Evolutionary conservation across 92 coral and sea anemone species (phyloP), one percentile per base, ranked within the genome.

Genomic region (Micromussa lordhowensis): DNA sequence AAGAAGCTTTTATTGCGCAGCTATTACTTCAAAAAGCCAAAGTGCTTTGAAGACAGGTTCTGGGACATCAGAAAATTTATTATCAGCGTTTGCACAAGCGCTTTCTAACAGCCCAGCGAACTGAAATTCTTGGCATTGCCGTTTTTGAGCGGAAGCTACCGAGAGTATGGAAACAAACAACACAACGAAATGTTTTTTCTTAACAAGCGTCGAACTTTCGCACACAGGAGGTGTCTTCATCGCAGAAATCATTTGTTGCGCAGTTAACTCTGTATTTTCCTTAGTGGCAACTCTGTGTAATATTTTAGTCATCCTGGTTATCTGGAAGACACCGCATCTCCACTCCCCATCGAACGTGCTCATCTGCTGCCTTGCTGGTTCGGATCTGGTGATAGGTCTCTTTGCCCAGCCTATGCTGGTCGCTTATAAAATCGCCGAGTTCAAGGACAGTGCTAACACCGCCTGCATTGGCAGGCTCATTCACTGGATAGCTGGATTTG

Each of bases 401-500:
- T 11, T 90, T 22, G 86, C 88, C 13, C 93, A 90, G 77, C 93
- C 93, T 28, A 16, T 69, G 64, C 74, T 90, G 0, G 82, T 90
- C 38, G 55, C 78, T 2, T 90, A 90, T 61, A 90, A 90, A 30
- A 80, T 90, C 32, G 93, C 93, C 51, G 93, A 90, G 76, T 18
- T 90, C 0, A 32, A 63, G 9, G 49, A 82, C 9, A 66, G 64
- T 64, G 34, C 68, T n/a, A 44, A 79, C 21, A 80, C 80, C 31
- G 86, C 93, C 59, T 90, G 93, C 35, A 19, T 34, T 21, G 89
- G 93, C 22, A 75, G 89, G 34, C 74, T 90, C 3, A 44, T 90
- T 49, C 89, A 86, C 17, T 90, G 89, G 85, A 81, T 90, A 21
- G 86, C 86, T 26, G 93, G 93, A 14, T 84, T 84, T 59, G 90